A percentile compares a stretch with the other conserved stretches of the same genome.
phyloP scores from a whole-genome alignment of 2,797 vertebrate species.

The Myotis findleyi region DNA sequence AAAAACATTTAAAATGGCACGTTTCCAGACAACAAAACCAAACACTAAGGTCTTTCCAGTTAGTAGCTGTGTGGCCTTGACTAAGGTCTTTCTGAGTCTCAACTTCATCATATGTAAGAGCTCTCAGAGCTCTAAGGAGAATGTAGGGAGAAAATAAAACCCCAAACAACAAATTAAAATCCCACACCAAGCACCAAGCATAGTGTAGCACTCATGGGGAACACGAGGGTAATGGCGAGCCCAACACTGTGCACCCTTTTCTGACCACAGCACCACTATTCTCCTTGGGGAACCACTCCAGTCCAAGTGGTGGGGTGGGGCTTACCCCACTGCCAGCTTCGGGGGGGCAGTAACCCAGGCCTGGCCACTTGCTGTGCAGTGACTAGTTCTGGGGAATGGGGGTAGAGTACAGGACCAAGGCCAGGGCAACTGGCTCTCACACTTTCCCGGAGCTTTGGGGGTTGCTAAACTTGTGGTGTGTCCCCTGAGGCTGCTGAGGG shows the following conservation, averaged over 20 bases:
- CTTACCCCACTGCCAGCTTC: neutral
- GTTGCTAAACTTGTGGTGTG: neutral
- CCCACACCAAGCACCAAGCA: neutral
- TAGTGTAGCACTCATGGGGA: neutral
- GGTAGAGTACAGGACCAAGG: neutral
- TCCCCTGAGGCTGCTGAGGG: neutral
- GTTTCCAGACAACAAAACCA: constrained; percentile 17
- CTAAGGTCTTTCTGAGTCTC: neutral
- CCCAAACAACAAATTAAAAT: neutral
- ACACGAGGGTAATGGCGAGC: neutral
- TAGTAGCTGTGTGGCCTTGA: neutral
- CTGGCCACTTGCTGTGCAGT: neutral
- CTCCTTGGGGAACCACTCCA: neutral
- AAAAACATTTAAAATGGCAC: constrained; percentile 36
- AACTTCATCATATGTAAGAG: neutral
- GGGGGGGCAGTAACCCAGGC: neutral
- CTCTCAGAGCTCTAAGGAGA: neutral
- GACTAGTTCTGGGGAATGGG: neutral
- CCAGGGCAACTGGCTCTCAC: neutral
- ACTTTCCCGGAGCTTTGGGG: neutral
- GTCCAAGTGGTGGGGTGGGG: neutral
- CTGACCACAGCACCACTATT: neutral
- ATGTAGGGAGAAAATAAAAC: neutral
- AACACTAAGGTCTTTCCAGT: neutral
- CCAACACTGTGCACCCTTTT: neutral